Evolutionary conservation across 2,797 vertebrate genomes (phyloP).

Genomic region (Mormyrops attenuatus): DNA sequence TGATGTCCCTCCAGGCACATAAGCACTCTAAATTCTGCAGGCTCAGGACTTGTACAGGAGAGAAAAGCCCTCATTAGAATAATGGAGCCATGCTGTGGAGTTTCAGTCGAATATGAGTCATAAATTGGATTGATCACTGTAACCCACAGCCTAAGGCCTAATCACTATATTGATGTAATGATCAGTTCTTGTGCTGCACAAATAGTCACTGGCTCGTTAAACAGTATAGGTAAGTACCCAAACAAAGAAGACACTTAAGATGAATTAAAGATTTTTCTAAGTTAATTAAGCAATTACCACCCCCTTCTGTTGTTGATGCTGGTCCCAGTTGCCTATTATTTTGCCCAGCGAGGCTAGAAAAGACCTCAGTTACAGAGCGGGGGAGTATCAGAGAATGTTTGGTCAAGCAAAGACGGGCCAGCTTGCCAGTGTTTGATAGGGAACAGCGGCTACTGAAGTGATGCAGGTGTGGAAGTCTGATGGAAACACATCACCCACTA

Average conservation of each 20-base stretch:
- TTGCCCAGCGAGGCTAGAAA: neutral
- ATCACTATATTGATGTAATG: neutral
- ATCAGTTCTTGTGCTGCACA: neutral
- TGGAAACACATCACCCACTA: neutral
- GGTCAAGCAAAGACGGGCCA: neutral
- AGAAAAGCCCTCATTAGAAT: conserved; percentile 6
- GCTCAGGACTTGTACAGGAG: neutral
- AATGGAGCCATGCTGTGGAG: neutral
- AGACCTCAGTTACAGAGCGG: neutral
- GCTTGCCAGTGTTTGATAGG: neutral
- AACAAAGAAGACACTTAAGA: neutral
- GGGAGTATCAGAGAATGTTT: neutral
- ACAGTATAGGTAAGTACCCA: conserved; percentile 1
- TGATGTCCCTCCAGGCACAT: neutral
- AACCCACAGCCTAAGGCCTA: neutral
- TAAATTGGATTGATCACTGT: neutral
- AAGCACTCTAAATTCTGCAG: neutral
- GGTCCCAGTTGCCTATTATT: neutral
- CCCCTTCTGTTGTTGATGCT: neutral
- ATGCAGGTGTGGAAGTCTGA: neutral
- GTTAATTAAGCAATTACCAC: neutral
- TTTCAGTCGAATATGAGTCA: conserved; percentile 9
- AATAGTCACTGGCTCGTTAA: neutral
- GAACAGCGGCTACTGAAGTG: neutral
- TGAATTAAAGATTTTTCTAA: conserved; percentile 4